A percentile compares a stretch with the other conserved stretches of the same genome.
Evolutionary conservation across 2,888 invertebrate species (phyloP).

Genomic region (Drosophila tanythrix): DNA sequence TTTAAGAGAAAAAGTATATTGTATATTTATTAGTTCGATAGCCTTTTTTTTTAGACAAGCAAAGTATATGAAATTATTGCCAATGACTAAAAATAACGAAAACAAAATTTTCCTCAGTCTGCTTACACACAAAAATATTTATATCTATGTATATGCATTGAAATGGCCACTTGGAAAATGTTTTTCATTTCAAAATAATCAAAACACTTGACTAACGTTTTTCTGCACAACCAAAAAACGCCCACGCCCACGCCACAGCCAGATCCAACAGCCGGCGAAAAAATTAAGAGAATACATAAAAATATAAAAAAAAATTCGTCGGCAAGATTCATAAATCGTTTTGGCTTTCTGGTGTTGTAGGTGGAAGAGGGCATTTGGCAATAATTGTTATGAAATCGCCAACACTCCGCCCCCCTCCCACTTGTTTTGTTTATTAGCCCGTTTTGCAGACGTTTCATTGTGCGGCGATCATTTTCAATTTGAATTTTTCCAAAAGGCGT

Average conservation of each 20-base stretch:
- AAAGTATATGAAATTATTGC: conserved; percentile 11
- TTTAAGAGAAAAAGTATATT: background rate
- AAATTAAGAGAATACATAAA: conserved; percentile 24
- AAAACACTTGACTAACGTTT: conserved; percentile 39
- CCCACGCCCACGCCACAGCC: conserved; percentile 51
- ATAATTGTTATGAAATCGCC: conserved; percentile 74
- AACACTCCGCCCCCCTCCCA: background rate
- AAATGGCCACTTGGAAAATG: conserved; percentile 58
- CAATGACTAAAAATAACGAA: conserved; percentile 42
- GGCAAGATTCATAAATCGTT: conserved; percentile 50
- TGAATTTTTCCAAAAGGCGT: conserved; percentile 60
- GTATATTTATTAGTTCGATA: background rate
- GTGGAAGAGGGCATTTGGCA: conserved; percentile 62
- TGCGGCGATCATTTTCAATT: conserved; percentile 62
- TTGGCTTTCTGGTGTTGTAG: conserved; percentile 18
- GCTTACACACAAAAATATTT: conserved; percentile 27
- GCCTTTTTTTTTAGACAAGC: background rate
- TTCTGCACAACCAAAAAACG: conserved; percentile 44
- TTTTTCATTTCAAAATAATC: conserved; percentile 44
- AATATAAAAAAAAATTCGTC: conserved; percentile 19
- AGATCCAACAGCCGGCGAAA: conserved; percentile 52
- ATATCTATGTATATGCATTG: conserved; percentile 17
- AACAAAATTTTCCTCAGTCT: conserved; percentile 23
- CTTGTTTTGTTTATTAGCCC: conserved; percentile 26
- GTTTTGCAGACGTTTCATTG: conserved; percentile 47